These are phyloP conservation scores for Unio pictorum DNA, from an alignment of 2,888 invertebrate genomes.

Conservation along the genomic window DNA sequence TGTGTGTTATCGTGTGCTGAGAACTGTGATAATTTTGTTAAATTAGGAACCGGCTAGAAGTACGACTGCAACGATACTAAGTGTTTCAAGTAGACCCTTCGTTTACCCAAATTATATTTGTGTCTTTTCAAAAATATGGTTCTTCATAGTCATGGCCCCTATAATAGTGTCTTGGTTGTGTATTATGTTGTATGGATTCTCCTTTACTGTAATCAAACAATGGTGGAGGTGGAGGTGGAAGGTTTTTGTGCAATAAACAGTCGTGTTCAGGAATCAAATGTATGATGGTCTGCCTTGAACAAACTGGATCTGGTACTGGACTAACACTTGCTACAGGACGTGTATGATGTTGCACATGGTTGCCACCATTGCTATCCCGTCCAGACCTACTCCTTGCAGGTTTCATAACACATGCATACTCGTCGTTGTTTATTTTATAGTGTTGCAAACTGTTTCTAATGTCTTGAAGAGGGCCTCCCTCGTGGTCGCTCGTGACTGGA, in stretches of 20 bases:
- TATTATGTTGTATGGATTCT: no score
- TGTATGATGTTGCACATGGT: background rate
- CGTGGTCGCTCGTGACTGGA: no score
- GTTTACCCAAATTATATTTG: no score
- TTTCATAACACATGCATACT: constrained; percentile 21
- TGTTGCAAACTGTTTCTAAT: constrained; percentile 8
- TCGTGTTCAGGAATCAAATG: constrained; percentile 35
- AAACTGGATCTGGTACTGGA: constrained; percentile 25
- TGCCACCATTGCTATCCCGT: background rate
- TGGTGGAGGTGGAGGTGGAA: constrained; percentile 29
- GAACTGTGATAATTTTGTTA: no score
- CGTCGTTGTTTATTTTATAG: constrained; percentile 20
- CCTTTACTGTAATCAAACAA: background rate
- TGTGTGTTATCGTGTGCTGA: no score
- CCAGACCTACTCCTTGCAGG: background rate
- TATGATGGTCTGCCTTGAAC: constrained; percentile 21
- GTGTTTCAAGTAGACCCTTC: no score
- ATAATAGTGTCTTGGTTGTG: no score
- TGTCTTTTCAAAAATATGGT: no score
- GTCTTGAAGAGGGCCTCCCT: no score
- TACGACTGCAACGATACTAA: no score
- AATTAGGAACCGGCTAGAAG: no score
- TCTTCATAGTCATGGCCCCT: no score
- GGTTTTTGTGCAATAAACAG: constrained; percentile 34
- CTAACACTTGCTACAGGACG: constrained; percentile 22